Evolutionary conservation across 1,140 invertebrate genomes (phyloP), one percentile per base, ranked within the genome.

Genomic region (Homalodisca vitripennis): DNA sequence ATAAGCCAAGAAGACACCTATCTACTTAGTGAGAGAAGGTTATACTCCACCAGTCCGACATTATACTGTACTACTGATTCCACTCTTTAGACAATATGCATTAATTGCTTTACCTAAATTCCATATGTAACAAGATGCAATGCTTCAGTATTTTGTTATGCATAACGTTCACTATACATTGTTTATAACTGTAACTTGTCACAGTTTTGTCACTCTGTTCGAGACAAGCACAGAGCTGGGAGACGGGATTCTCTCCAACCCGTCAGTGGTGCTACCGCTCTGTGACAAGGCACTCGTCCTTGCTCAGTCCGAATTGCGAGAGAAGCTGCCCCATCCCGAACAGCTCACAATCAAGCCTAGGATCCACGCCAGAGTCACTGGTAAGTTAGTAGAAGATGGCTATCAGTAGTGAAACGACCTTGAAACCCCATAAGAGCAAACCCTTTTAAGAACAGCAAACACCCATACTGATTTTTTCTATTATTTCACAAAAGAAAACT

Each of bases 181-280:
- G 62, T 6, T 20, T 14, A 17, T 14, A 53, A 17, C 6, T 53
- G 12, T 46, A 47, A 73, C 70, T 72, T 74, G 74, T 82, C 80
- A 71, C 78, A 90, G 88, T 79, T 88, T 89, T 75, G 78, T 88
- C 69, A 83, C 82, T 2, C 74, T 91, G 57, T 86, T 87, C 78
- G 87, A 87, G 75, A 80, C 77, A 65, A 81, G 84, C 76, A 76
- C 82, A 12, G 78, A 84, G 67, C 76, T 84, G 22, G 88, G 85
- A 26, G 81, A 86, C 72, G 79, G 80, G 67, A 79, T 92, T 65
- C 76, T 89, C 31, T 78, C 78, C 10, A 74, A 78, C 48, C 86
- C 89, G n/a, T 77, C 80, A 46, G 73, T 81, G 66, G 78, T 84
- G 66, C 77, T 90, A 69, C 82, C 85, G 69, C 66, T 84, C 14